A percentile compares a stretch with the other conserved stretches of the same genome.
Conservation (phyloP, 2,888 invertebrate genomes). For the Aquatica leii region DNA sequence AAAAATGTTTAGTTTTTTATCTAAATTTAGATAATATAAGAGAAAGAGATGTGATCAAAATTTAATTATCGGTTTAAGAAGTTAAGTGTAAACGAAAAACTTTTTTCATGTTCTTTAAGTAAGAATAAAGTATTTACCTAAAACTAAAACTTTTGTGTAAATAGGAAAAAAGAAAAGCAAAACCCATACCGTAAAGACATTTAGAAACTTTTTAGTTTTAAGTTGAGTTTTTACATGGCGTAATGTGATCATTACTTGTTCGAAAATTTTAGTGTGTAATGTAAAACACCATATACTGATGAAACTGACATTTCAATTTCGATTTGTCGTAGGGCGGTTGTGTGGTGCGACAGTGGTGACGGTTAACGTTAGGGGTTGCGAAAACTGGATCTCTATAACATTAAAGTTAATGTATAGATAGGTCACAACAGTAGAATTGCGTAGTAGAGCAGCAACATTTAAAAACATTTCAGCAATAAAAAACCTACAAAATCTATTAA, state of each 20-base stretch:
- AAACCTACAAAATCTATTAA: neutral
- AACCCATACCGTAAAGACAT: too few species aligned
- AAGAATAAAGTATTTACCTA: too few species aligned
- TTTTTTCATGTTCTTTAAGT: too few species aligned
- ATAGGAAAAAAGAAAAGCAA: too few species aligned
- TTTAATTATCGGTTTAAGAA: too few species aligned
- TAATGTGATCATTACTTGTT: neutral
- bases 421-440: neutral
- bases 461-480: neutral
- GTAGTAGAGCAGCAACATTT: neutral
- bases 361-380: constrained; percentile 30
- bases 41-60: too few species aligned
- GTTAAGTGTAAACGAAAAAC: too few species aligned
- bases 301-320: constrained; percentile 61
- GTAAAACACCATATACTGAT: constrained; percentile 33
- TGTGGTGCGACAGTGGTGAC: constrained; percentile 39
- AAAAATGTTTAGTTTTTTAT: too few species aligned
- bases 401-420: constrained; percentile 25
- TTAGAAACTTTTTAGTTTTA: too few species aligned
- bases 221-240: too few species aligned
- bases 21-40: too few species aligned
- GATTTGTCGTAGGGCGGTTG: constrained; percentile 48
- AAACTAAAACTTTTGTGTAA: too few species aligned
- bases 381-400: constrained; percentile 30
- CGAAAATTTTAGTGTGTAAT: neutral